Percentiles rank a stretch among this genome's conserved stretches.
These are phyloP conservation scores for Alectura lathami DNA, from an alignment of 2,113 vertebrate species.

Conservation along the genomic window DNA sequence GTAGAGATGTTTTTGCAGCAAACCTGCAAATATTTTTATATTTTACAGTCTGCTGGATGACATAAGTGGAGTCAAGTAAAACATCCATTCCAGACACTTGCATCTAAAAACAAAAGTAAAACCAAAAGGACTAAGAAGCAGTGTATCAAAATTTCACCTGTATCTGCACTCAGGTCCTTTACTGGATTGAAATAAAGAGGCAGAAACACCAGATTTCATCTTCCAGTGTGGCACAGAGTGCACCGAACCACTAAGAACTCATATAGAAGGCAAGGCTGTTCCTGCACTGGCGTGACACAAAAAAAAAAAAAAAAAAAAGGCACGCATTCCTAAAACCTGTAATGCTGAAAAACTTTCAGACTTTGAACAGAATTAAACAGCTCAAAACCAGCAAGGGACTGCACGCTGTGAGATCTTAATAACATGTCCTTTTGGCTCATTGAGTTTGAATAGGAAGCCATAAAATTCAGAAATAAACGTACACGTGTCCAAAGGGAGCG, in stretches of 20 bases:
- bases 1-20: conserved; percentile 21
- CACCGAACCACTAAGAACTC: not conserved
- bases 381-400: conserved; percentile 32
- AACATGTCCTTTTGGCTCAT: conserved; percentile 59
- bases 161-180: not conserved
- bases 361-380: conserved; percentile 54
- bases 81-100: not conserved
- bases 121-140: not conserved
- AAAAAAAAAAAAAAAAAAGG: conserved; percentile 2
- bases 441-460: conserved; percentile 64
- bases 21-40: conserved; percentile 41
- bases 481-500: not conserved
- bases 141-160: conserved; percentile 30
- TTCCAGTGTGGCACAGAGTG: not conserved
- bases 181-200: not conserved
- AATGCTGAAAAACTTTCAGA: not conserved
- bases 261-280: not conserved
- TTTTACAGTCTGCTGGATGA: conserved; percentile 59
- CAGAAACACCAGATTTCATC: not conserved
- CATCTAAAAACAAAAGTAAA: conserved; percentile 16
- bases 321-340: not conserved
- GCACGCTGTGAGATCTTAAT: conserved; percentile 49
- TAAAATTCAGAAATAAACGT: conserved; percentile 44
- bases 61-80: conserved; percentile 31
- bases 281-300: not conserved